Conservation (phyloP, 2,888 invertebrate species). For the Aspidiotus destructor region DNA sequence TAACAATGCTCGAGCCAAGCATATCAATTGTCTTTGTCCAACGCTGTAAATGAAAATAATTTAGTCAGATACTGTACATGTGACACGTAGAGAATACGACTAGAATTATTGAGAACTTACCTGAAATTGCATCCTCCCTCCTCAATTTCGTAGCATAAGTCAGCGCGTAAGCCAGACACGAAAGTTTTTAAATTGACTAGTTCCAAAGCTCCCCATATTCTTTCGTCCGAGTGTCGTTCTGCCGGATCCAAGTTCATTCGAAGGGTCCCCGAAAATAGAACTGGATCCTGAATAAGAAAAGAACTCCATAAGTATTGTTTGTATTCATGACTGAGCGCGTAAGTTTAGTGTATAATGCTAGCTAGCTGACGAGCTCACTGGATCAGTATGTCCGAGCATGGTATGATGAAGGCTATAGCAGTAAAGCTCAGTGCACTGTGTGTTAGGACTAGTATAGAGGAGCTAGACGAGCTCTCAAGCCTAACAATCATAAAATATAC, state of each 20-base stretch:
- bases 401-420: too few species aligned
- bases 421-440: too few species aligned
- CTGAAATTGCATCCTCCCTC: slow-evolving; percentile 81
- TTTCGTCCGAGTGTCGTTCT: slow-evolving; percentile 62
- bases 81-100: too few species aligned
- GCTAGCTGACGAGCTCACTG: too few species aligned
- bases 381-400: too few species aligned
- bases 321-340: too few species aligned
- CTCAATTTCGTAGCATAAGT: slow-evolving; percentile 70
- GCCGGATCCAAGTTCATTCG: slow-evolving; percentile 91
- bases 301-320: too few species aligned
- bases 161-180: slow-evolving; percentile 63
- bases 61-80: too few species aligned
- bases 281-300: slow-evolving; percentile 62
- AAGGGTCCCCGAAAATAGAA: slow-evolving; percentile 83
- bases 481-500: too few species aligned
- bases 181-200: slow-evolving; percentile 81
- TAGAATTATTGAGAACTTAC: slow-evolving; percentile 35
- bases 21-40: slow-evolving; percentile 80
- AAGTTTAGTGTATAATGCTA: too few species aligned
- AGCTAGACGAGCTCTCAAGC: too few species aligned
- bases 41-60: slow-evolving; percentile 51
- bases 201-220: slow-evolving; percentile 79
- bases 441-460: too few species aligned
- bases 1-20: slow-evolving; percentile 71